A percentile compares a stretch with the other conserved stretches of the same genome.
phyloP scores from a whole-genome alignment of 2,113 vertebrate genomes.

The Ptychochromis oligacanthus region DNA sequence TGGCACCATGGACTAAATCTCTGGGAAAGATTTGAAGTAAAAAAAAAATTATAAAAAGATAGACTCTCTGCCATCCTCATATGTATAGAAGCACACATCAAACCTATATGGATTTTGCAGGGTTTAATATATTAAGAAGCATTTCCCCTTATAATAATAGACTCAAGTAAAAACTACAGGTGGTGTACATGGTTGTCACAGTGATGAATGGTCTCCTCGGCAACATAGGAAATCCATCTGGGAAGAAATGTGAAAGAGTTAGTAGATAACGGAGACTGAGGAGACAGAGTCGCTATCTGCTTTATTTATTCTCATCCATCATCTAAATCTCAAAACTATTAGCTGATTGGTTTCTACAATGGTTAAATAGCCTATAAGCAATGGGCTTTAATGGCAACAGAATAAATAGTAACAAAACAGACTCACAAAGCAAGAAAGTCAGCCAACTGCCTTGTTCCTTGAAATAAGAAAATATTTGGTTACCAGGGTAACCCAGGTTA shows the following conservation, averaged over 20 bases:
- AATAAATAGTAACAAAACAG: constrained; percentile 17
- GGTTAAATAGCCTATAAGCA: constrained; percentile 35
- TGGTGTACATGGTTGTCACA: constrained; percentile 69
- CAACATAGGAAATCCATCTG: constrained; percentile 76
- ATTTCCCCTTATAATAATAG: constrained; percentile 62
- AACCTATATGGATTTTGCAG: neutral
- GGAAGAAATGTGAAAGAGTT: constrained; percentile 68
- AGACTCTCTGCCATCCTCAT: neutral
- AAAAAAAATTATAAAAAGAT: neutral
- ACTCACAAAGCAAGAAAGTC: constrained; percentile 13
- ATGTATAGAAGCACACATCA: neutral
- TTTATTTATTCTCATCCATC: constrained; percentile 65
- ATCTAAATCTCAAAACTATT: constrained; percentile 46
- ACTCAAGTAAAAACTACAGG: constrained; percentile 63
- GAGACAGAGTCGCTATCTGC: constrained; percentile 45
- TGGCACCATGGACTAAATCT: constrained; percentile 1
- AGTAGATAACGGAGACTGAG: constrained; percentile 67
- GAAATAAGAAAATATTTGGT: constrained; percentile 36
- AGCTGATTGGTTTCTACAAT: constrained; percentile 19
- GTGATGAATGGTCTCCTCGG: constrained; percentile 73
- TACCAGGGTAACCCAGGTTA: neutral
- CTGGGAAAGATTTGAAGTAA: neutral
- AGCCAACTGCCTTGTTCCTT: constrained; percentile 25
- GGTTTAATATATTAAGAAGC: constrained; percentile 4
- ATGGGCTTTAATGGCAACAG: constrained; percentile 23